These are phyloP conservation scores for Cichlasoma orientale DNA, from an alignment of 2,797 vertebrate species.

Conservation along the genomic window DNA sequence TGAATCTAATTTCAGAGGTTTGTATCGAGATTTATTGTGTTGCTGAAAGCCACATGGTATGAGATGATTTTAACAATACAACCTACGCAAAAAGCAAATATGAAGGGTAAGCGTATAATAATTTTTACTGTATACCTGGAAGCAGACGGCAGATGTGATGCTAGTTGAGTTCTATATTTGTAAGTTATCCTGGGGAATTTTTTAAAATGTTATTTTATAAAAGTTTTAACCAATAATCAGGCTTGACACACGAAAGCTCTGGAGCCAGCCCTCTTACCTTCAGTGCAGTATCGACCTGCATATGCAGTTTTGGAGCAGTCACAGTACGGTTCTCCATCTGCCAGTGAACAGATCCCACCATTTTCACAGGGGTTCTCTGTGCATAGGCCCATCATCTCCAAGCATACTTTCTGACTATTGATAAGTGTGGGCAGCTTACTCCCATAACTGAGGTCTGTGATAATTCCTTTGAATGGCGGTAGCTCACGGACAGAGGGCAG, in stretches of 20 bases:
- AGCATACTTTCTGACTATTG: constrained; percentile 87
- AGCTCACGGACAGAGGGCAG: constrained; percentile 86
- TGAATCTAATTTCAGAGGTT: constrained; percentile 11
- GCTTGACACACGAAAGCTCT: constrained; percentile 52
- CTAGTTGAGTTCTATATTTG: constrained; percentile 19
- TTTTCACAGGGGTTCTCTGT: constrained; percentile 95
- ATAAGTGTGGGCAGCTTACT: constrained; percentile 89
- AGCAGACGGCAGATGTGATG: constrained; percentile 8
- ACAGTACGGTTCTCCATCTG: constrained; percentile 91
- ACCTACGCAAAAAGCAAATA: background rate
- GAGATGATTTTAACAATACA: constrained; percentile 4
- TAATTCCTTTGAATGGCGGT: constrained; percentile 90
- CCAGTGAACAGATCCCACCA: constrained; percentile 92
- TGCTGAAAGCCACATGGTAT: constrained; percentile 1
- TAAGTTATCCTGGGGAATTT: constrained; percentile 36
- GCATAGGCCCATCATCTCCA: constrained; percentile 93
- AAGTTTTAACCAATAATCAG: constrained; percentile 55
- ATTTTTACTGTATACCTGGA: constrained; percentile 6
- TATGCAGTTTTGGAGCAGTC: constrained; percentile 97
- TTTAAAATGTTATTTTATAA: constrained; percentile 42
- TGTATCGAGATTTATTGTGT: constrained; percentile 25
- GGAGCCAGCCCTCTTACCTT: constrained; percentile 87
- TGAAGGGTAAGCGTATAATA: background rate
- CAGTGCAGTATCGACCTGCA: constrained; percentile 91
- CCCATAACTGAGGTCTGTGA: constrained; percentile 92